Percentiles rank a stretch among this genome's conserved stretches.
phyloP scores from a whole-genome alignment of 2,113 vertebrate genomes.

The Nanger granti region DNA sequence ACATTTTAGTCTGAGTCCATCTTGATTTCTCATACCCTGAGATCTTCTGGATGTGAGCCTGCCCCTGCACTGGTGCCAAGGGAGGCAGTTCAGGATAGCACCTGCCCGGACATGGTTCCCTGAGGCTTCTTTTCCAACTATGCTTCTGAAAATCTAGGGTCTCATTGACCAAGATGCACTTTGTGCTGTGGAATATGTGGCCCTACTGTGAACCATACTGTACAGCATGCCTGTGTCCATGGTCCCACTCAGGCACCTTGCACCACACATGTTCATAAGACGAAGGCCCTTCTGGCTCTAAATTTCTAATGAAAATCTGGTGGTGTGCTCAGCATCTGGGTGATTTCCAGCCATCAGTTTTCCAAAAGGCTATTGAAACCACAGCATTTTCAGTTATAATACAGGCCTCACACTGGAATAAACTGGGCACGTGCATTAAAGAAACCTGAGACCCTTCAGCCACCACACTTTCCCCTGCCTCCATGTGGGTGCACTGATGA shows the following conservation, averaged over 20 bases:
- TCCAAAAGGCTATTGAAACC: background rate
- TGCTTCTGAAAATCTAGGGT: background rate
- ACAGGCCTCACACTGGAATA: background rate
- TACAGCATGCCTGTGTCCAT: background rate
- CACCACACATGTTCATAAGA: background rate
- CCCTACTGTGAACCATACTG: background rate
- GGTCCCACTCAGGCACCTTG: background rate
- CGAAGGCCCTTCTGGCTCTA: background rate
- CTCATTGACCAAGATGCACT: background rate
- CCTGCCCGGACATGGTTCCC: background rate
- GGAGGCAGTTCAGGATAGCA: background rate
- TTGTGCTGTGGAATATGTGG: background rate
- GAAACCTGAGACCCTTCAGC: background rate
- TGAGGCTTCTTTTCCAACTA: background rate
- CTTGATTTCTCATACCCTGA: background rate
- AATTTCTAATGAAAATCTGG: background rate
- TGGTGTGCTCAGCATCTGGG: background rate
- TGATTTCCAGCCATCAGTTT: background rate
- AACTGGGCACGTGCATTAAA: background rate
- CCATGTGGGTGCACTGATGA: background rate
- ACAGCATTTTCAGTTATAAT: background rate
- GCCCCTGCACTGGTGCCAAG: background rate
- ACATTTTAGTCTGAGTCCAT: background rate
- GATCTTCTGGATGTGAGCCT: background rate
- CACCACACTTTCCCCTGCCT: background rate